A percentile compares a stretch with the other conserved stretches of the same genome.
Evolutionary conservation across 2,113 vertebrate species (phyloP).

Genomic region (Hippopotamus amphibius): DNA sequence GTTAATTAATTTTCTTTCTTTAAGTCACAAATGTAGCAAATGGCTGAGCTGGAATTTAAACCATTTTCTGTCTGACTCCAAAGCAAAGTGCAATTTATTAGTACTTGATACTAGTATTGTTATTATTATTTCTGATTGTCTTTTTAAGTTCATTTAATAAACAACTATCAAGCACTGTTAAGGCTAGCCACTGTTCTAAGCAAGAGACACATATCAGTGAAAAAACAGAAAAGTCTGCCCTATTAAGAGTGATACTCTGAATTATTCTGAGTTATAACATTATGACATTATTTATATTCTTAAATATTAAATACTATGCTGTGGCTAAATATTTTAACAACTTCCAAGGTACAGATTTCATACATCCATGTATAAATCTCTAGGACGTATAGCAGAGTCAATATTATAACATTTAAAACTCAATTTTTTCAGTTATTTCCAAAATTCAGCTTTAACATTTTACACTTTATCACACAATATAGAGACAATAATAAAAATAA

Average conservation of each 20-base stretch:
- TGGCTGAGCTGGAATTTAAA: neutral
- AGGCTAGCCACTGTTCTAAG: neutral
- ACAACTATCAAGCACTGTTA: neutral
- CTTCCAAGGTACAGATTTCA: neutral
- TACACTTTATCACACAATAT: neutral
- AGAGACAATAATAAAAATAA: neutral
- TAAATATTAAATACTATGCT: neutral
- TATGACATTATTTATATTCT: neutral
- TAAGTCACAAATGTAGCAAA: neutral
- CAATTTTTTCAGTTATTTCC: neutral
- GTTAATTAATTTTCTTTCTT: neutral
- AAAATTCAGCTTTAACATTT: neutral
- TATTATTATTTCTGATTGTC: neutral
- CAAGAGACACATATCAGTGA: neutral
- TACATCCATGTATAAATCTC: neutral
- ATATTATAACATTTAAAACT: neutral
- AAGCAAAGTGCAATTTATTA: neutral
- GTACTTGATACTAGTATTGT: neutral
- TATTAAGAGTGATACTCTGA: neutral
- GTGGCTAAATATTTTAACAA: neutral
- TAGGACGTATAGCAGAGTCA: neutral
- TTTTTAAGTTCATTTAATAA: neutral
- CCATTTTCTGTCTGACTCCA: neutral
- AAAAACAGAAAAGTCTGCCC: neutral
- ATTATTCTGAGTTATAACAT: neutral